Evolutionary conservation across 2,113 vertebrate species (phyloP), one percentile per base, ranked within the genome.

Genomic region (Cyphomyrus plagiostoma): DNA sequence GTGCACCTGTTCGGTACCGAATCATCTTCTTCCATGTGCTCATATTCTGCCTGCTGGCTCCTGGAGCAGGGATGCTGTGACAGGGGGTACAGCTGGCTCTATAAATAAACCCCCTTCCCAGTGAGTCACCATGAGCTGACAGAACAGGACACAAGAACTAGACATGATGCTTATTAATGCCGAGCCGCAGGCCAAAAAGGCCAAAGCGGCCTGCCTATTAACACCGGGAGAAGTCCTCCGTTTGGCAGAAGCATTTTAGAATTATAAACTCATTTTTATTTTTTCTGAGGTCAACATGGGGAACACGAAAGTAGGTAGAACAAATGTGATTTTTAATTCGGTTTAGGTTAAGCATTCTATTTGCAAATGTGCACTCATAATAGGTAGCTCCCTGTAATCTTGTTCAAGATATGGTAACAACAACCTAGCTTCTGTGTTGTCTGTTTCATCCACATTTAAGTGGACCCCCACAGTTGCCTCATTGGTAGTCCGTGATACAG

Each of bases 61-160:
- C 52, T 4, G 50, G 21, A 35, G 66, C 83, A 5, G 56, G 49
- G 88, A 92, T 17, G 45, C 90, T 92, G 89, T 92, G 92, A 93
- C 92, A 92, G 84, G 86, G 88, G 91, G 90, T 88, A 84, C 89
- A 23, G 82, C 45, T 46, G 46, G 46, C 85, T 90, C 93, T 93
- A 93, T 93, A 92, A 94, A 94, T 94, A 94, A 90, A 88, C 86
- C 85, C 39, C 11, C 87, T 88, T 91, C 92, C 87, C 58, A 87
- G 90, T 94, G 93, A 94, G 92, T 94, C 93, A 94, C 50, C 87
- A 62, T 11, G 4, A 88, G 82, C 89, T 83, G 88, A 45, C 80
- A 90, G 45, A 48, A 48, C 82, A 45, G 82, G 42, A 48, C 42
- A 84, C 21, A 84, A 10, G 23, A 23, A 48, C 42, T 46, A 84